Percentiles rank a stretch among this genome's conserved stretches.
Evolutionary conservation across 2,797 vertebrate species (phyloP).

Genomic region (Morus bassanus): DNA sequence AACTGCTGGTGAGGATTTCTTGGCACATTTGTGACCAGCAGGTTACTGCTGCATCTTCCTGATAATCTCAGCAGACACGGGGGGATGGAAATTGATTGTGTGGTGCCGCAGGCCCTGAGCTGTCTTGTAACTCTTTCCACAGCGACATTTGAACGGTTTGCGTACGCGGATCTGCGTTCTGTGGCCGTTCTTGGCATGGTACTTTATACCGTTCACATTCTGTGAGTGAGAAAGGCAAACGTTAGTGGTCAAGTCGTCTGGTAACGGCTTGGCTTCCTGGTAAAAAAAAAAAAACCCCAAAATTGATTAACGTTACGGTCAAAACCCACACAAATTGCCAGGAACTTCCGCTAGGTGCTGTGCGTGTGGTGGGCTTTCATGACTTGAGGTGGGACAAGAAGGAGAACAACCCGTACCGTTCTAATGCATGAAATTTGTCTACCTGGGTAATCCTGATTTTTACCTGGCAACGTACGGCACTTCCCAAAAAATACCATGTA

Average conservation of each 20-base stretch:
- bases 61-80: conserved; percentile 92
- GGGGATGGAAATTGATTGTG: conserved; percentile 98
- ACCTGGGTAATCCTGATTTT: neutral
- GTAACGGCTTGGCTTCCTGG: neutral
- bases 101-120: conserved; percentile 99
- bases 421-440: neutral
- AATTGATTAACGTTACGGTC: accelerated
- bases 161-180: conserved; percentile 96
- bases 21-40: conserved; percentile 81
- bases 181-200: conserved; percentile 99
- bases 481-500: neutral
- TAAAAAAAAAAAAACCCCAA: neutral
- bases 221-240: conserved; percentile 64
- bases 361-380: accelerated
- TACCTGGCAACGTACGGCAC: accelerated
- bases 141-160: conserved; percentile 98
- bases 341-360: accelerated
- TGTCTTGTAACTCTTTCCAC: conserved; percentile 99
- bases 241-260: neutral
- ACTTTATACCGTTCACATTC: conserved; percentile 99
- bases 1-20: conserved; percentile 88
- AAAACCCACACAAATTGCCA: neutral
- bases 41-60: conserved; percentile 96
- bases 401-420: neutral
- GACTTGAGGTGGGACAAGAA: neutral